These are phyloP conservation scores for Parnassius apollo DNA, from an alignment of 2,888 invertebrate species.

Conservation along the genomic window DNA sequence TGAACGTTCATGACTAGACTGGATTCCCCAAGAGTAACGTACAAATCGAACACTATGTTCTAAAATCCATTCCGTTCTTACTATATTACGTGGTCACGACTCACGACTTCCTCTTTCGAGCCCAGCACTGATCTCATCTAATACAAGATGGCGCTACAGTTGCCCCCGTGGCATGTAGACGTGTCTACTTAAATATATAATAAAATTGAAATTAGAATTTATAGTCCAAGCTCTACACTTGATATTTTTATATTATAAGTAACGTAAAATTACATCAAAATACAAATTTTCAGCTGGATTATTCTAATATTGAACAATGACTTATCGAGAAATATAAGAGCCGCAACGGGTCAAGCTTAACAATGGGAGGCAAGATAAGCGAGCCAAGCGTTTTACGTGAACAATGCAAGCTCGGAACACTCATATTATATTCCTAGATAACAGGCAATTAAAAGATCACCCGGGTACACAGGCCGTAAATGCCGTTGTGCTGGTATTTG, in stretches of 20 bases:
- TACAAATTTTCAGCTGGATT: no score
- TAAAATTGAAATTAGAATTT: neutral
- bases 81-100: slow-evolving; percentile 20
- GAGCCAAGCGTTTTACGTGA: slow-evolving; percentile 36
- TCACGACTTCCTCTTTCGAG: slow-evolving; percentile 26
- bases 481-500: neutral
- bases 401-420: slow-evolving; percentile 41
- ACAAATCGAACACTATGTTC: slow-evolving; percentile 1
- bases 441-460: slow-evolving; percentile 48
- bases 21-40: slow-evolving; percentile 36
- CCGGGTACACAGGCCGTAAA: slow-evolving; percentile 29
- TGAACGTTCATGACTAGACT: slow-evolving; percentile 57
- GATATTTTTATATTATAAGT: no score
- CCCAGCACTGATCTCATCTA: slow-evolving; percentile 6
- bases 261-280: no score
- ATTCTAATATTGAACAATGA: slow-evolving; percentile 30
- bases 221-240: no score
- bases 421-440: slow-evolving; percentile 39
- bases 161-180: slow-evolving; percentile 6
- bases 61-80: slow-evolving; percentile 3
- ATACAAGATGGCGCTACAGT: slow-evolving; percentile 25
- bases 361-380: slow-evolving; percentile 49
- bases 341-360: slow-evolving; percentile 45
- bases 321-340: slow-evolving; percentile 39
- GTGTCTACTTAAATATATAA: slow-evolving; percentile 7